phyloP scores from a whole-genome alignment of 2,113 vertebrate genomes.

The Tiliqua scincoides region DNA sequence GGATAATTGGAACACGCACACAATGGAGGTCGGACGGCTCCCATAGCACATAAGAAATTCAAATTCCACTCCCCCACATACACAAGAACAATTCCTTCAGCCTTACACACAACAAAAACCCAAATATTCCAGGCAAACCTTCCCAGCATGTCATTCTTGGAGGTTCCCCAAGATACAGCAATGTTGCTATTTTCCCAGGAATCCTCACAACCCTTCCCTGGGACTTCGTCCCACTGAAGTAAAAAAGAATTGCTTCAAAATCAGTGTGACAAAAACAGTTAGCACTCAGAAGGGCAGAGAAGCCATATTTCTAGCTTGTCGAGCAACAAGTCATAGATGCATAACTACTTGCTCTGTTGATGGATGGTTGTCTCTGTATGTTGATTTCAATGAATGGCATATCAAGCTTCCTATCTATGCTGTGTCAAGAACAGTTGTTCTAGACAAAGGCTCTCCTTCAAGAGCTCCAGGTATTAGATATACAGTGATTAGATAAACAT shows the following conservation, averaged over 20 bases:
- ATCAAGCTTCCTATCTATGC: neutral
- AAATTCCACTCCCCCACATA: neutral
- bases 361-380: neutral
- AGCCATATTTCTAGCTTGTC: rapidly evolving
- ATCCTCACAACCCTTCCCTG: neutral
- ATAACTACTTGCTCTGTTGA: neutral
- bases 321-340: neutral
- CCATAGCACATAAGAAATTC: neutral
- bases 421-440: neutral
- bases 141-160: neutral
- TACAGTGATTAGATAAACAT: too few species aligned
- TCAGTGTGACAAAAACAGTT: neutral
- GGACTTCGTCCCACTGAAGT: neutral
- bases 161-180: neutral
- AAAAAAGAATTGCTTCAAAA: neutral
- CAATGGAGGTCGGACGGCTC: neutral
- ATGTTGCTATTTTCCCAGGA: neutral
- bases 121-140: neutral
- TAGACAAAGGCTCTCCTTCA: neutral
- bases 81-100: neutral
- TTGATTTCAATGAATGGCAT: neutral
- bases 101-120: neutral
- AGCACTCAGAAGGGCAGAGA: neutral
- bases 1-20: conserved; percentile 4
- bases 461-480: neutral